Conservation (phyloP, 2,113 vertebrate species). For the Serilophus lunatus region DNA sequence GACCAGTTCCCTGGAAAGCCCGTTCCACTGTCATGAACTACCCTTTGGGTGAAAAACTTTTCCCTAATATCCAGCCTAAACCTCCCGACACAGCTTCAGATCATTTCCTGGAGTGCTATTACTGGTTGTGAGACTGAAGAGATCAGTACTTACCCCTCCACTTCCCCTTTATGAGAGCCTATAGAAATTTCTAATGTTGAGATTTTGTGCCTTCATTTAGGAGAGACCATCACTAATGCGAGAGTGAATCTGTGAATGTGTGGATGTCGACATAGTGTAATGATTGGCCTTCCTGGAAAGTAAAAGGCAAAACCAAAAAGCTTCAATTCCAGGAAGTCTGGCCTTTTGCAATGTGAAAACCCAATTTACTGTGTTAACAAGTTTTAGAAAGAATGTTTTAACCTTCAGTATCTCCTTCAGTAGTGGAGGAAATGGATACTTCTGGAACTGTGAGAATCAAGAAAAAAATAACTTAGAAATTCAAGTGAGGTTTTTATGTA, state of each 20-base stretch:
- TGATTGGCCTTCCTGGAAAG: slow-evolving; percentile 6
- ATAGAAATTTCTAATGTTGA: not conserved
- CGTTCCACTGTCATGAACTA: not conserved
- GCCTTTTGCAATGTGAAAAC: not conserved
- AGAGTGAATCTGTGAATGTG: not conserved
- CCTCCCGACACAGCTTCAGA: too few relatives aligned
- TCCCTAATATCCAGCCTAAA: not conserved
- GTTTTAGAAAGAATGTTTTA: not conserved
- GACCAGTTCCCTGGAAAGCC: not conserved
- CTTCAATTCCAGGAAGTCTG: slow-evolving; percentile 9
- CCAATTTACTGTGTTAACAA: not conserved
- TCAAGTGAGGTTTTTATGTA: not conserved
- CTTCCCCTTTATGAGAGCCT: not conserved
- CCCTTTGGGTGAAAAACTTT: not conserved
- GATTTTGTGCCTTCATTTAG: not conserved
- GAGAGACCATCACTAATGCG: not conserved
- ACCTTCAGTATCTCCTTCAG: not conserved
- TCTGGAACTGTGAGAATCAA: not conserved
- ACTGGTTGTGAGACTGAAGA: not conserved
- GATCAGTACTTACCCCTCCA: not conserved
- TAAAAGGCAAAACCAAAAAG: not conserved
- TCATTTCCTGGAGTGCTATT: not conserved
- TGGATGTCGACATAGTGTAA: not conserved
- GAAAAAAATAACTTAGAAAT: not conserved
- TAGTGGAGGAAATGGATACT: not conserved